Percentiles rank a stretch among this genome's conserved stretches.
These are phyloP conservation scores for Zingel zingel DNA, from an alignment of 2,113 vertebrate species.

Conservation along the genomic window DNA sequence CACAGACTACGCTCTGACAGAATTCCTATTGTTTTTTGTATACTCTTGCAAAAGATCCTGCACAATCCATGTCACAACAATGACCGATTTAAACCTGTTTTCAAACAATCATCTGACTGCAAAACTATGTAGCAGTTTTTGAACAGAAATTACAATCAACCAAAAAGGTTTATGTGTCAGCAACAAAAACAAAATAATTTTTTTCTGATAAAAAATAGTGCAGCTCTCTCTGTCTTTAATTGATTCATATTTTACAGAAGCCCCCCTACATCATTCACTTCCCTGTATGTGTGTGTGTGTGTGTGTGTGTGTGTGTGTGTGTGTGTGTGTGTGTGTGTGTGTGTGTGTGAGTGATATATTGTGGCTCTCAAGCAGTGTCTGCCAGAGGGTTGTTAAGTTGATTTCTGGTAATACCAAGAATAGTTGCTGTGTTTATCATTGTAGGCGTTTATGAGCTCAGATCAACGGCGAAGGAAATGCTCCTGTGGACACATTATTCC, in stretches of 20 bases:
- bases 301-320: not conserved
- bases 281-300: not conserved
- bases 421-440: constrained; percentile 66
- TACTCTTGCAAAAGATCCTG: not conserved
- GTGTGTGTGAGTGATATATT: constrained; percentile 32
- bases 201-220: constrained; percentile 2
- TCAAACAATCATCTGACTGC: not conserved
- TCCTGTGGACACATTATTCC: constrained; percentile 52
- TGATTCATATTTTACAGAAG: constrained; percentile 41
- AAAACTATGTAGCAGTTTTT: not conserved
- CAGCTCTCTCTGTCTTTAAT: constrained; percentile 14
- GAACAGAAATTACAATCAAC: not conserved
- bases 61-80: not conserved
- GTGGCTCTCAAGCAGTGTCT: constrained; percentile 41
- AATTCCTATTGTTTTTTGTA: constrained; percentile 1
- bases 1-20: not conserved
- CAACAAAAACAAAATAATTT: not conserved
- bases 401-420: constrained; percentile 61
- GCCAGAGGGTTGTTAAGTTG: constrained; percentile 53
- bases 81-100: not conserved
- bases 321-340: not conserved
- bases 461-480: constrained; percentile 67
- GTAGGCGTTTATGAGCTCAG: constrained; percentile 56
- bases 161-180: not conserved
- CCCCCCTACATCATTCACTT: constrained; percentile 21